Evolutionary conservation across 1,140 invertebrate genomes (phyloP).

Genomic region (Epicauta chinensis): DNA sequence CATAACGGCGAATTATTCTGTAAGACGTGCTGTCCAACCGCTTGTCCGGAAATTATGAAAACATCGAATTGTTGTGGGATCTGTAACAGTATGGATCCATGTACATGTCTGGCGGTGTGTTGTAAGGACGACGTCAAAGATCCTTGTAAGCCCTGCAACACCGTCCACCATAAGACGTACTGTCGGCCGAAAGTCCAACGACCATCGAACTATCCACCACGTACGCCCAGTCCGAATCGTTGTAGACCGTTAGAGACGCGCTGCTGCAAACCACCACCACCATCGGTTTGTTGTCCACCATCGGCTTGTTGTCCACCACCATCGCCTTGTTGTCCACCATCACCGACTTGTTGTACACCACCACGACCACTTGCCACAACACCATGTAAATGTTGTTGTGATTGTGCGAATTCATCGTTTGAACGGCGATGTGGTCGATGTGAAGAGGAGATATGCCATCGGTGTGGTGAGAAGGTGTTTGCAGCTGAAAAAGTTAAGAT

Average conservation of each 20-base stretch:
- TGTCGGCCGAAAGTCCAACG: background rate
- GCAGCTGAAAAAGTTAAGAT: conserved; percentile 39
- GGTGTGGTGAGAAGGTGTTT: conserved; percentile 28
- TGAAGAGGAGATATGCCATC: conserved; percentile 1
- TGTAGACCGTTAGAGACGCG: background rate
- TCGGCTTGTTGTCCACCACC: background rate
- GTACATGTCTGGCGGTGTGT: conserved; percentile 24
- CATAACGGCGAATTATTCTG: conserved; percentile 42
- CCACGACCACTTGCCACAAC: background rate
- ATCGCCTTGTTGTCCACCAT: background rate
- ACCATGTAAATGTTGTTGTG: conserved; percentile 6
- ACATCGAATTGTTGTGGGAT: background rate
- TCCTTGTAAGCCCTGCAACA: background rate
- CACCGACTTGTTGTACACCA: background rate
- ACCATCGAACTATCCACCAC: conserved; percentile 5
- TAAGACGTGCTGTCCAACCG: conserved; percentile 21
- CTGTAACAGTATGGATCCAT: conserved; percentile 23
- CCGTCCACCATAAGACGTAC: background rate
- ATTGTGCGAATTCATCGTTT: conserved; percentile 1
- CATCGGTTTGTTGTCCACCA: background rate
- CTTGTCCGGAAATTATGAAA: conserved; percentile 16
- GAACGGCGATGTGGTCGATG: background rate
- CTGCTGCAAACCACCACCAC: background rate
- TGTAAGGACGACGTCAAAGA: background rate
- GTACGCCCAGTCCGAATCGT: background rate